Conservation (phyloP, 1,140 invertebrate genomes). For the Muscidifurax raptorellus region DNA sequence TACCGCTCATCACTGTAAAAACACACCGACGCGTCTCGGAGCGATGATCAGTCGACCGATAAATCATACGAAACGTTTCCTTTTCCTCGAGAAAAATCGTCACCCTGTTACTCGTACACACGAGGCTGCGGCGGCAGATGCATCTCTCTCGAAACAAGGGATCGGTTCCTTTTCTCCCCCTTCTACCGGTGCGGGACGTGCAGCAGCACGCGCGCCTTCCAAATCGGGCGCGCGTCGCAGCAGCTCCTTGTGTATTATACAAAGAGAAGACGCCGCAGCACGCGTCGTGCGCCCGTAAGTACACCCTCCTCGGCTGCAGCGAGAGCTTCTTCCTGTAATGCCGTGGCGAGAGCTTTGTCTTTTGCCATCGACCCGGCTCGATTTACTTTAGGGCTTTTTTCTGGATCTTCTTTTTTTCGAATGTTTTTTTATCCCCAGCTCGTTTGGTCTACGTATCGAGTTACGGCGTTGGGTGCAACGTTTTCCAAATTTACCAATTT, state of each 20-base stretch:
- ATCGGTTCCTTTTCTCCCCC: slow-evolving; percentile 20
- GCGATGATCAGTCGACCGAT: neutral
- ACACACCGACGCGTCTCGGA: neutral
- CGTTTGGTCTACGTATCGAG: no score
- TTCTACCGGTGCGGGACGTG: neutral
- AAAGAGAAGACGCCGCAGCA: no score
- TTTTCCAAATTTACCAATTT: no score
- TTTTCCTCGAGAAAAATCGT: slow-evolving; percentile 1
- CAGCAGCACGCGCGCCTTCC: neutral
- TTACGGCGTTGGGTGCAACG: no score
- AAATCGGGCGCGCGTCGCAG: neutral
- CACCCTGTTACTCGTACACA: neutral
- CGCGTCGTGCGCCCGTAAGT: neutral
- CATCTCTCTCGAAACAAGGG: slow-evolving; percentile 4
- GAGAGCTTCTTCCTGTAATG: slow-evolving; percentile 19
- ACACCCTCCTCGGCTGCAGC: slow-evolving; percentile 23
- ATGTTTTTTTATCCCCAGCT: neutral
- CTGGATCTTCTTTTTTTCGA: neutral
- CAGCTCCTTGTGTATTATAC: no score
- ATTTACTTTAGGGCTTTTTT: no score
- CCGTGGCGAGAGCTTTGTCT: neutral
- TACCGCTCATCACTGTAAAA: neutral
- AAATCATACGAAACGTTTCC: neutral
- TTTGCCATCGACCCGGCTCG: neutral
- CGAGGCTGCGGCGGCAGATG: neutral